phyloP scores from a whole-genome alignment of 2,113 vertebrate species.

The Proteles cristata region DNA sequence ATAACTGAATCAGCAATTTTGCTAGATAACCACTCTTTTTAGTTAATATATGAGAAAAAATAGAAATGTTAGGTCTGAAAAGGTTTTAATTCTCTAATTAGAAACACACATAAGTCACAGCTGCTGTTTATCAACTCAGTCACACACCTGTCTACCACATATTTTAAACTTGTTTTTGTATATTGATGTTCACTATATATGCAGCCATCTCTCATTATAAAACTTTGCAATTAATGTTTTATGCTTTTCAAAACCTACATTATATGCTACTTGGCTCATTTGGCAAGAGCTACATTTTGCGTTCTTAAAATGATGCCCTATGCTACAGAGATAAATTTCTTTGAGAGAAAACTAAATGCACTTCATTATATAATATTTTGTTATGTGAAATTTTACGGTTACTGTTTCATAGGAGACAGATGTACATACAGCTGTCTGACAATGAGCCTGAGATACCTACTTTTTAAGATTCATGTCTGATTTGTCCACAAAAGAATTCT shows the following conservation, averaged over 20 bases:
- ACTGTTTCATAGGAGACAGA: constrained; percentile 51
- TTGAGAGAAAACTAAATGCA: not conserved
- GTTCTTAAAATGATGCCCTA: constrained; percentile 42
- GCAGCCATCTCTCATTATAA: constrained; percentile 9
- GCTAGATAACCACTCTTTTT: not conserved
- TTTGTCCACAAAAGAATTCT: not conserved
- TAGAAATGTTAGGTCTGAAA: constrained; percentile 48
- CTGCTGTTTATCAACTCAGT: constrained; percentile 14
- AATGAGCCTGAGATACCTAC: not conserved
- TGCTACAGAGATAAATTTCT: not conserved
- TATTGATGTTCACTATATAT: constrained; percentile 42
- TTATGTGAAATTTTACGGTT: constrained; percentile 10
- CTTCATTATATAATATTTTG: not conserved
- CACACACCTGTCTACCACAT: not conserved
- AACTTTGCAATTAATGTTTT: constrained; percentile 42
- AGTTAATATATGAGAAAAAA: constrained; percentile 43
- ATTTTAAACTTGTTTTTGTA: constrained; percentile 38
- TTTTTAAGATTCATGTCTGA: not conserved
- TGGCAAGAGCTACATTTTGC: constrained; percentile 51
- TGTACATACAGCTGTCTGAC: not conserved
- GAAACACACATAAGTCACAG: not conserved
- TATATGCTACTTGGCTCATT: not conserved
- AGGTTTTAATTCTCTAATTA: constrained; percentile 21
- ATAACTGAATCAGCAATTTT: not conserved
- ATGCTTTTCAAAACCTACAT: constrained; percentile 50